Conservation (phyloP, 2,888 invertebrate species). For the Catocala sponsa region DNA sequence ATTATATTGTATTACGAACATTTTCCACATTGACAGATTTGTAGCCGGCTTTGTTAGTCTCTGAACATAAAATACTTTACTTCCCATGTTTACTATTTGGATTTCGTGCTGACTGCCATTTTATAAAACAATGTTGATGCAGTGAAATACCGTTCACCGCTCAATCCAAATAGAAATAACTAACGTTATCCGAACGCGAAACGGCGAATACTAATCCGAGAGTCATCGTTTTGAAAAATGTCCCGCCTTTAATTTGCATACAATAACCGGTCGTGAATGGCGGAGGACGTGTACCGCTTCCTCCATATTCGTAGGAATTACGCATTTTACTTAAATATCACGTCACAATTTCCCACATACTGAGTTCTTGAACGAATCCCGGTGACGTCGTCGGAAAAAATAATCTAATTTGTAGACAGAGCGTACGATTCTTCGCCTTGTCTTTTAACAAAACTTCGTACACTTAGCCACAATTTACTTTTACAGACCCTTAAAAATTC, state of each 20-base stretch:
- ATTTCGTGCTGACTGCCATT: not conserved
- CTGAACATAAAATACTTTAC: not conserved
- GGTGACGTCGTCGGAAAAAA: constrained; percentile 54
- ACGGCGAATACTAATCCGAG: constrained; percentile 46
- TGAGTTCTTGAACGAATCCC: constrained; percentile 53
- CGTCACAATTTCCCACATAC: constrained; percentile 74
- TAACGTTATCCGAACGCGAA: constrained; percentile 42
- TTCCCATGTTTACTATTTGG: not conserved
- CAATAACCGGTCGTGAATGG: constrained; percentile 80
- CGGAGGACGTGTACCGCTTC: constrained; percentile 62
- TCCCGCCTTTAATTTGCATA: constrained; percentile 78
- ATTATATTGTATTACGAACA: constrained; percentile 12
- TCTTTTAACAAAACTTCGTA: constrained; percentile 31
- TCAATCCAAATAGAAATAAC: constrained; percentile 36
- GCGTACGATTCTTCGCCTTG: constrained; percentile 43
- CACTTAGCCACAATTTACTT: constrained; percentile 7
- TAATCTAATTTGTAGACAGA: constrained; percentile 60
- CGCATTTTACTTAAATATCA: constrained; percentile 68
- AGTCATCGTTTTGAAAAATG: constrained; percentile 67
- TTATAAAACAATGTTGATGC: not conserved
- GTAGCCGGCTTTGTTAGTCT: constrained; percentile 1
- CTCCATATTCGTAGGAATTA: constrained; percentile 52
- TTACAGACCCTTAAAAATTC: constrained; percentile 9
- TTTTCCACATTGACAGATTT: constrained; percentile 18
- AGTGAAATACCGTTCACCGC: constrained; percentile 31